These are phyloP conservation scores for Phalera bucephala DNA, from an alignment of 2,888 invertebrate genomes.

Conservation along the genomic window DNA sequence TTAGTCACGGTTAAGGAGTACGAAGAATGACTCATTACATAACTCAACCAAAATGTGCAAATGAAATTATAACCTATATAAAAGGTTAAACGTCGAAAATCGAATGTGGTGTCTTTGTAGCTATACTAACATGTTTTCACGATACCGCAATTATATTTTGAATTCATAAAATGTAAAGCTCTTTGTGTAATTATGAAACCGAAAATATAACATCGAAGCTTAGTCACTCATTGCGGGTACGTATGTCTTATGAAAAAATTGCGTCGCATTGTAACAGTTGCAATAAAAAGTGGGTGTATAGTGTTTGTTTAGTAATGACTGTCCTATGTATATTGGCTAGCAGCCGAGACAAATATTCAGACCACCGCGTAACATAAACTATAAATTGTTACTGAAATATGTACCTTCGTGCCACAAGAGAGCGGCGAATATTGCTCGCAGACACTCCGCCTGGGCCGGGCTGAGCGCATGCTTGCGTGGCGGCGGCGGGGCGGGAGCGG, in stretches of 20 bases:
- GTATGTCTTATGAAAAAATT: too few species aligned
- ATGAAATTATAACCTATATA: background rate
- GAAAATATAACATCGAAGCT: too few species aligned
- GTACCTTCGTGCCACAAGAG: slow-evolving; percentile 97
- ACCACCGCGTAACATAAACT: background rate
- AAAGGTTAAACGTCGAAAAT: background rate
- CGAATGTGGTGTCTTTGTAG: background rate
- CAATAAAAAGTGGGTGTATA: too few species aligned
- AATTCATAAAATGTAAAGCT: too few species aligned
- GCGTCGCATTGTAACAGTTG: too few species aligned
- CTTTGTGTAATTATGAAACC: too few species aligned
- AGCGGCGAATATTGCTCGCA: slow-evolving; percentile 97
- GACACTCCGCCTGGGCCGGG: slow-evolving; percentile 95
- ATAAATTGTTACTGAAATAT: background rate
- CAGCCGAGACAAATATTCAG: too few species aligned
- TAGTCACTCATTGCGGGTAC: too few species aligned
- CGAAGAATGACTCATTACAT: background rate
- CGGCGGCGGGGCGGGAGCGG: slow-evolving; percentile 57
- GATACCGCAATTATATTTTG: background rate
- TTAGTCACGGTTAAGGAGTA: background rate
- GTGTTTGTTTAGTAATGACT: too few species aligned
- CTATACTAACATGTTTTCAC: background rate
- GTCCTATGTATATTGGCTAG: too few species aligned
- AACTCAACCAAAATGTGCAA: background rate
- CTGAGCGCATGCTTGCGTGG: slow-evolving; percentile 93